Evolutionary conservation across 2,113 vertebrate species (phyloP), one percentile per base, ranked within the genome.

Genomic region (Lasiurus cinereus): DNA sequence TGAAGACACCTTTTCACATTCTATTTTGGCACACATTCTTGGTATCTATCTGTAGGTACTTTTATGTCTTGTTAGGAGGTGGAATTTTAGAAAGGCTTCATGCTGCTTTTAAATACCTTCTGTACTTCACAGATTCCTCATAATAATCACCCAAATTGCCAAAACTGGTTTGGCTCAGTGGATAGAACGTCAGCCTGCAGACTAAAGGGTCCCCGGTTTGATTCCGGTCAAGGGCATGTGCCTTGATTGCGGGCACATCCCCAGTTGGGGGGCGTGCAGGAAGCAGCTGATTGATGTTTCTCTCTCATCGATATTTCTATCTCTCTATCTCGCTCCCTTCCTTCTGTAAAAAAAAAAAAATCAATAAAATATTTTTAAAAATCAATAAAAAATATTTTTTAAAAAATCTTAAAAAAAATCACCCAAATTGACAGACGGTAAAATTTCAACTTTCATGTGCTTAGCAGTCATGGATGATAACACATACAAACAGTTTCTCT

Each of bases 361-460:
- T 39, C 39, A 39, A 39, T 39, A 39, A 39, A 39, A 39, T 39
- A 39, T 39, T 39, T 39, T 39, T 39, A n/a, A n/a, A 39, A 39
- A 39, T 39, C 39, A 39, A 39, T 39, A 39, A 39, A 39, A 39
- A 39, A 39, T 39, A 39, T 39, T 39, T 39, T 39, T 39, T 39
- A 39, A 39, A 39, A 39, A 39, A 39, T 39, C 39, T 39, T 39
- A 39, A 39, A 39, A 39, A 39, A 39, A 97, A 39, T 92, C 52
- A 2, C 88, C 80, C 67, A 80, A 78, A 76, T 64, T 1, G 52
- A 80, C 43, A 93, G 79, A 96, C 94, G 96, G 94, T 39, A 97
- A 92, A 97, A 97, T 96, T 95, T 78, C 66, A 90, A 56, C 91
- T 90, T 96, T 70, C 84, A 64, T 97, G 97, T 97, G 54, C 36